These are phyloP conservation scores for Glomeris marginata DNA, from an alignment of 2,888 invertebrate species.

Conservation along the genomic window DNA sequence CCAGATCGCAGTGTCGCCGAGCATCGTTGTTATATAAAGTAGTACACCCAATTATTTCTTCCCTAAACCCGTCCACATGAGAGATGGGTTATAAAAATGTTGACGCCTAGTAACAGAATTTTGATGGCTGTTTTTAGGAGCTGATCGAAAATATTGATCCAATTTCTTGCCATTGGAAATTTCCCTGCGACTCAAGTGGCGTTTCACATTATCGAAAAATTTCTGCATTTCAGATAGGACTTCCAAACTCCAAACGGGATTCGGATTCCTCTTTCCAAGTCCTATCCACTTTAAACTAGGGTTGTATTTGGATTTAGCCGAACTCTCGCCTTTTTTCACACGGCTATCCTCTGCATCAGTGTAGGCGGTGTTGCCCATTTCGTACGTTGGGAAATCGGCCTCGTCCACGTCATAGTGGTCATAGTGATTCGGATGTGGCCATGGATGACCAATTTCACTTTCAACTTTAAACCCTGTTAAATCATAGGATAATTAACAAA, in stretches of 20 bases:
- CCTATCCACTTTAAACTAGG: constrained; percentile 11
- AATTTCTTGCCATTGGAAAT: not conserved
- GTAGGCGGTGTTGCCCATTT: no score
- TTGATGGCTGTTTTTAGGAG: not conserved
- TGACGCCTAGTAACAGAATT: not conserved
- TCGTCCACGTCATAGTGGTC: no score
- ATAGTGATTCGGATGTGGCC: no score
- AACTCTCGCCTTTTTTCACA: no score
- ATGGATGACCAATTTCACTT: no score
- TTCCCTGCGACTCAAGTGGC: not conserved
- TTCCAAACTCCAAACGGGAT: constrained; percentile 2
- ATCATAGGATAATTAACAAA: no score
- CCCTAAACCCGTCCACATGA: constrained; percentile 11
- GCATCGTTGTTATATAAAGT: no score
- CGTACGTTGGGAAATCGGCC: no score
- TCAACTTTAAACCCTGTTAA: no score
- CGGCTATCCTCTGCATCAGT: no score
- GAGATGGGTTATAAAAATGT: constrained; percentile 6
- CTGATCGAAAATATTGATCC: not conserved
- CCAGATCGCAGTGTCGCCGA: no score
- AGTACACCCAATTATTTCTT: no score
- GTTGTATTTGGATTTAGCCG: constrained; percentile 6
- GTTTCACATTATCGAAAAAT: constrained; percentile 5
- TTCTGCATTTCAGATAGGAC: constrained; percentile 4
- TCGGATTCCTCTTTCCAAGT: constrained; percentile 3